These are phyloP conservation scores for Drosophila quadrilineata DNA, from an alignment of 1,140 invertebrate genomes.

Conservation along the genomic window DNA sequence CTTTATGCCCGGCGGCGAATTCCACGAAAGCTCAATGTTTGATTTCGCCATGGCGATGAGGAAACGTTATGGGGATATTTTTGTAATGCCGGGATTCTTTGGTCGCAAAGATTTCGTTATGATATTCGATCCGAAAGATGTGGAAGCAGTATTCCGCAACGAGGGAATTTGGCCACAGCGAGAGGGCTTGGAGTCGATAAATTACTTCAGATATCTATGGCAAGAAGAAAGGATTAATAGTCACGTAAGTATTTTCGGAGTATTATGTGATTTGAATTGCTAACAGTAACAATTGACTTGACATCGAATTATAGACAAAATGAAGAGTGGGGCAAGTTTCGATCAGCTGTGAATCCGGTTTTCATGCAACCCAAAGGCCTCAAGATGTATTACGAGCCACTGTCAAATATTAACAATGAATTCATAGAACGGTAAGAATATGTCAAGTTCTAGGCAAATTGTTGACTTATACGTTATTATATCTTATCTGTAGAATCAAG, in stretches of 20 bases:
- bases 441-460: too few relatives aligned
- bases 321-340: slow-evolving; percentile 52
- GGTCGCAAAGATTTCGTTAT: slow-evolving; percentile 54
- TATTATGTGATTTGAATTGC: neutral
- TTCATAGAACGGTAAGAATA: slow-evolving; percentile 59
- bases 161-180: slow-evolving; percentile 74
- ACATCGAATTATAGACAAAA: slow-evolving; percentile 36
- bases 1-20: slow-evolving; percentile 58
- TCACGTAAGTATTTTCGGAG: slow-evolving; percentile 34
- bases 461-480: neutral
- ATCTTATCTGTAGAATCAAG: slow-evolving; percentile 61
- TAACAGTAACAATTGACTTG: neutral
- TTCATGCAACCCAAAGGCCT: slow-evolving; percentile 64
- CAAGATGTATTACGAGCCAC: slow-evolving; percentile 47
- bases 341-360: slow-evolving; percentile 53
- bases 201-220: slow-evolving; percentile 50
- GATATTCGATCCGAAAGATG: slow-evolving; percentile 51
- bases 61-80: slow-evolving; percentile 55
- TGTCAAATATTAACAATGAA: slow-evolving; percentile 60
- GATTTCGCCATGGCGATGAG: slow-evolving; percentile 39
- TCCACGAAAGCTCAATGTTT: slow-evolving; percentile 33
- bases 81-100: slow-evolving; percentile 55
- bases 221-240: slow-evolving; percentile 31
- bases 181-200: slow-evolving; percentile 45
- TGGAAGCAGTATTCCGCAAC: slow-evolving; percentile 59